Conservation (phyloP, 2,888 invertebrate genomes). For the Cephus pulcher region DNA sequence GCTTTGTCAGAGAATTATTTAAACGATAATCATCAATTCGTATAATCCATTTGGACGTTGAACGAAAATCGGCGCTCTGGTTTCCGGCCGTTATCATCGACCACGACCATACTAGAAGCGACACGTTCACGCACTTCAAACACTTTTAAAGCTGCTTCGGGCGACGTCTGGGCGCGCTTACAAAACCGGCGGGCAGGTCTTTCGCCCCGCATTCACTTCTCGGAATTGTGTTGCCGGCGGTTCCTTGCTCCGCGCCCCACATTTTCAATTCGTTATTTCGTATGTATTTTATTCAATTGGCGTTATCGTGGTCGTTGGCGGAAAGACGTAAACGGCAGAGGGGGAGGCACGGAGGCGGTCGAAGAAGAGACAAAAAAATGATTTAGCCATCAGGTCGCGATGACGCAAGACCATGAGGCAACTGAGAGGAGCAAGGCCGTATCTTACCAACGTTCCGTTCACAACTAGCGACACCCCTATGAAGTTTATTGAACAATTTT, state of each 20-base stretch:
- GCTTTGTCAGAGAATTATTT: neutral
- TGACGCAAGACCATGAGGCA: neutral
- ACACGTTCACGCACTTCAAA: neutral
- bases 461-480: neutral
- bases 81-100: neutral
- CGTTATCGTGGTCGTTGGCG: constrained; percentile 1
- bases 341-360: too few species aligned
- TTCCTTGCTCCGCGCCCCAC: neutral
- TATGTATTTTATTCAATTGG: neutral
- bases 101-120: neutral
- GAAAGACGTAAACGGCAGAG: constrained; percentile 12
- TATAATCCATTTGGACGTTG: neutral
- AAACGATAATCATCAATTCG: neutral
- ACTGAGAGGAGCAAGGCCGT: neutral
- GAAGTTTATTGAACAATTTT: neutral
- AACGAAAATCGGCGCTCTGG: neutral
- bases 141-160: neutral
- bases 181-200: neutral
- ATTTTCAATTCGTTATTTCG: neutral
- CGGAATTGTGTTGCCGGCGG: neutral
- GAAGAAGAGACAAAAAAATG: constrained; percentile 10
- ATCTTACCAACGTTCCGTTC: neutral
- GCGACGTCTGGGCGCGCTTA: neutral
- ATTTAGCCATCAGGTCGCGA: constrained; percentile 4
- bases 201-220: neutral